Conservation (phyloP, 2,888 invertebrate genomes). For the Beris chalybata region DNA sequence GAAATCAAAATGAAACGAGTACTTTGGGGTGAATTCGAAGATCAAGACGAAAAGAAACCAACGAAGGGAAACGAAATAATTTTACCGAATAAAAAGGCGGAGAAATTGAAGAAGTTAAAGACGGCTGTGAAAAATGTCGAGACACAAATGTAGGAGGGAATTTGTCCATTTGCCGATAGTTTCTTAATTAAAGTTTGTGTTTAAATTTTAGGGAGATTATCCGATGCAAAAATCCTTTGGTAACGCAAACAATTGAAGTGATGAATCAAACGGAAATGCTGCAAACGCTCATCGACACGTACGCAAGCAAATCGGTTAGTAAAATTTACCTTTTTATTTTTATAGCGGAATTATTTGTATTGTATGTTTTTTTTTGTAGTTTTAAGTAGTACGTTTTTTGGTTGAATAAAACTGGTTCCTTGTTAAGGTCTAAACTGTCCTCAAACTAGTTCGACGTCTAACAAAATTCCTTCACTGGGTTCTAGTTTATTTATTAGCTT, state of each 20-base stretch:
- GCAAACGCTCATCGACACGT: constrained; percentile 53
- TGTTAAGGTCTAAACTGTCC: no score
- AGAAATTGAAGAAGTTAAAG: constrained; percentile 24
- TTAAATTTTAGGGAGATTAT: constrained; percentile 43
- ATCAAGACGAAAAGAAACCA: constrained; percentile 35
- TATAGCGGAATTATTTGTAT: not conserved
- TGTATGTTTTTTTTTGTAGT: not conserved
- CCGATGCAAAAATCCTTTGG: constrained; percentile 50
- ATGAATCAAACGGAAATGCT: constrained; percentile 56
- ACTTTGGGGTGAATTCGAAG: constrained; percentile 43
- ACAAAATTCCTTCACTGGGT: no score
- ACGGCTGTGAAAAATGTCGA: constrained; percentile 3
- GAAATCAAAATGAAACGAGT: constrained; percentile 39
- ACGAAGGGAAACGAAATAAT: constrained; percentile 31
- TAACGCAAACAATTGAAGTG: constrained; percentile 55
- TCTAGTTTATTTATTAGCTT: no score
- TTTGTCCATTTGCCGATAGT: not conserved
- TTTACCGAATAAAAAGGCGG: constrained; percentile 22
- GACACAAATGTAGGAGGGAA: constrained; percentile 15
- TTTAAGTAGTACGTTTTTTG: no score
- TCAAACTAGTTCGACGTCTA: no score
- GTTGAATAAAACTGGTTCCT: no score
- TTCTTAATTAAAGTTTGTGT: not conserved
- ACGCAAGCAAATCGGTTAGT: constrained; percentile 53
- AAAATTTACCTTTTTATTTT: not conserved